Evolutionary conservation across 2,113 vertebrate species (phyloP).

Genomic region (Strix uralensis): DNA sequence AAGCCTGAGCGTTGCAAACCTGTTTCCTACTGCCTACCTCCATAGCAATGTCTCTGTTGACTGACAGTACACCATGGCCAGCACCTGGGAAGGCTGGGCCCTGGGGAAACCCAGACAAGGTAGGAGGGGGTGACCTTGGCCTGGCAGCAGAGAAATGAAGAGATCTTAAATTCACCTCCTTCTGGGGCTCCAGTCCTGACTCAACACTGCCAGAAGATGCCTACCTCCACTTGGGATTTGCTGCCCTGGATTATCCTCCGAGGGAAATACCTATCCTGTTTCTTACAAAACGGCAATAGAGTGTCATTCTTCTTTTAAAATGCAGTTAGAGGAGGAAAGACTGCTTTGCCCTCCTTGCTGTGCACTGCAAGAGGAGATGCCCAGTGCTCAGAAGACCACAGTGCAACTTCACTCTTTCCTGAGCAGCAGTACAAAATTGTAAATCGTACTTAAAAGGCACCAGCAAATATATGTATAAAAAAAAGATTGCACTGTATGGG

Average conservation of each 20-base stretch:
- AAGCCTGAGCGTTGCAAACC: not conserved
- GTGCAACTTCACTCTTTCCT: not conserved
- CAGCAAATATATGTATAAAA: not conserved
- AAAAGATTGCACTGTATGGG: not conserved
- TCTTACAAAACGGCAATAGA: not conserved
- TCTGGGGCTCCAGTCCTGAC: not conserved
- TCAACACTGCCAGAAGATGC: not conserved
- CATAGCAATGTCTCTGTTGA: not conserved
- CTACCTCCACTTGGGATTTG: not conserved
- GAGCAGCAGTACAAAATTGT: not conserved
- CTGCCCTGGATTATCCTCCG: not conserved
- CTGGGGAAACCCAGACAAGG: not conserved
- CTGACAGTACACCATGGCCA: not conserved
- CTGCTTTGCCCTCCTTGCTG: not conserved
- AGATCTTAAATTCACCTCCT: slow-evolving; percentile 1
- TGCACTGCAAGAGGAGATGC: not conserved
- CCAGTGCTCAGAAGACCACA: not conserved
- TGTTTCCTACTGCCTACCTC: not conserved
- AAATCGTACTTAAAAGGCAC: not conserved
- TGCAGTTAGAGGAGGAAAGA: not conserved
- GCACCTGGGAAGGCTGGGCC: not conserved
- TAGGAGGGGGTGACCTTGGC: not conserved
- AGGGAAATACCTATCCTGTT: not conserved
- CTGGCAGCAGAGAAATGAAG: not conserved
- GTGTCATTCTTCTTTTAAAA: not conserved